Evolutionary conservation across 2,888 invertebrate species (phyloP).

Genomic region (Stomorhina lunata): DNA sequence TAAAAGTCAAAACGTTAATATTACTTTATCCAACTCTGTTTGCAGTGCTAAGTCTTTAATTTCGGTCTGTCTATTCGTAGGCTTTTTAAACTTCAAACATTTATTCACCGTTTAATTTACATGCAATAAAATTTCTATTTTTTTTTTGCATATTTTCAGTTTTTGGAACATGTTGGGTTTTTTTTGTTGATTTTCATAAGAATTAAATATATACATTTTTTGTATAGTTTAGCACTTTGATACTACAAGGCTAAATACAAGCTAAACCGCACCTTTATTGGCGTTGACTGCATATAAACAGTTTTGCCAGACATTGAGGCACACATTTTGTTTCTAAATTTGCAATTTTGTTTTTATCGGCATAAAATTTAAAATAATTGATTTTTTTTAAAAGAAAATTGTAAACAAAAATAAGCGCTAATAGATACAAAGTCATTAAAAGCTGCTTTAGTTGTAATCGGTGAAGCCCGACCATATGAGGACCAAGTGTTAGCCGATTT

Average conservation of each 20-base stretch:
- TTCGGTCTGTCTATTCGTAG: not conserved
- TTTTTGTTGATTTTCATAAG: not conserved
- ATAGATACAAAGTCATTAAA: too few relatives aligned
- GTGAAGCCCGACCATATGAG: too few relatives aligned
- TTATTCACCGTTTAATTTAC: not conserved
- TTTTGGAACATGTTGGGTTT: conserved; percentile 41
- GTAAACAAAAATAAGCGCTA: not conserved
- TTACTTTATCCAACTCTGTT: too few relatives aligned
- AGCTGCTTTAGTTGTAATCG: too few relatives aligned
- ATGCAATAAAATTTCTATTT: not conserved
- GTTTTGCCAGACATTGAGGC: conserved; percentile 58
- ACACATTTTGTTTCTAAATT: conserved; percentile 31
- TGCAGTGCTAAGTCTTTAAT: too few relatives aligned
- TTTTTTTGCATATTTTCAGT: too few relatives aligned
- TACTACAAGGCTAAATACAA: conserved; percentile 2
- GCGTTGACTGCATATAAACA: conserved; percentile 16
- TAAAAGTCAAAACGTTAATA: too few relatives aligned
- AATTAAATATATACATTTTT: conserved; percentile 1
- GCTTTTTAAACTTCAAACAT: conserved; percentile 52
- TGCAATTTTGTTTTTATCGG: not conserved
- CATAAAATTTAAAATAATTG: conserved; percentile 26
- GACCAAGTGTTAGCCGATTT: too few relatives aligned
- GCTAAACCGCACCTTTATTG: conserved; percentile 52
- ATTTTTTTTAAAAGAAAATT: conserved; percentile 6
- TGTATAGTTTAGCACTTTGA: conserved; percentile 26